Base-by-base conservation (phyloP, 2,797 vertebrate genomes). In the Crax fasciolata region DNA sequence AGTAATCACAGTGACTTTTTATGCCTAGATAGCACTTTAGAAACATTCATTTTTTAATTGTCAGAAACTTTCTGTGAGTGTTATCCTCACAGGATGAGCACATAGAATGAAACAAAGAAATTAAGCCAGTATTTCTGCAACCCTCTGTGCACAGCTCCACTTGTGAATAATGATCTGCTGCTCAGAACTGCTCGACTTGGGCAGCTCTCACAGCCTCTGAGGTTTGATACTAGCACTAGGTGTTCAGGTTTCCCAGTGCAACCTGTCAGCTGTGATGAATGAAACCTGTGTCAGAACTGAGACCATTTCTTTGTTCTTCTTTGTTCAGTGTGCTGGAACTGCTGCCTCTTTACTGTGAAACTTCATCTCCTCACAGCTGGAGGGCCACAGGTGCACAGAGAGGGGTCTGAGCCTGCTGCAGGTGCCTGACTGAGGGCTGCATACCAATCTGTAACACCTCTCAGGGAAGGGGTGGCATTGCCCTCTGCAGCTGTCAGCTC, bases 111-210 rank as follows among this genome's bases (percentile, higher is more conserved):
- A 88, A 30, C 25, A 76, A 18, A 43, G 35, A 55, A 39, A 59
- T 7, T 4, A 76, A 82, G 11, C 13, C 49, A 66, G 6, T 32
- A 30, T 46, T 83, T 83, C 41, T 74, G 35, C 0, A 3, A 11
- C 17, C 55, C 13, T 28, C 48, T 71, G 28, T 74, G n/a, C 20
- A 24, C 48, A 51, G 23, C 24, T 35, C 18, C 8, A 13, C 17
- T 18, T 11, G 27, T 28, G 25, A 63, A 20, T 35, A 66, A 66
- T 27, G 55, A 55, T 19, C 35, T 46, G 28, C 41, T 73, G 41
- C 35, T 44, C 52, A 43, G 70, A 59, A 44, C 11, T 1, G 0
- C 35, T 32, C 0, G 0, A 16, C 21, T 17, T 3, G 1, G 14
- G 21, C 52, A 80, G 30, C 32, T 15, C 20, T 55, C n/a, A 25